Conservation (phyloP, 2,113 vertebrate genomes). For the Pomatostomus ruficeps region DNA sequence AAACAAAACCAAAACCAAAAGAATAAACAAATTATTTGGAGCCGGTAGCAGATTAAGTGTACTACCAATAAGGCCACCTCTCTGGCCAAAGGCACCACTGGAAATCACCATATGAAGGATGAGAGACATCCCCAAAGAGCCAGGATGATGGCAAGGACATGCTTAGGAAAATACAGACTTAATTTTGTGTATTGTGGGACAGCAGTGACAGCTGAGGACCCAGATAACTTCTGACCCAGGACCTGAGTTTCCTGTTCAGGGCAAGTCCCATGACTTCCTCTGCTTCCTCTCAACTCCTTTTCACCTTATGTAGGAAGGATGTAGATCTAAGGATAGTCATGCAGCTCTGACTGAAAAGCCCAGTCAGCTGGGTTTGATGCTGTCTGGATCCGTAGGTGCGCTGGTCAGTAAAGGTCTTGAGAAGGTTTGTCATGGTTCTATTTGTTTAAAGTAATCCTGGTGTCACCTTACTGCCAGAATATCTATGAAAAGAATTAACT, state of each 20-base stretch:
- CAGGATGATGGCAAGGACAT: neutral
- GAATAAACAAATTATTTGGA: neutral
- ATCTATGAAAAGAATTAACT: neutral
- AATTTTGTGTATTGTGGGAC: neutral
- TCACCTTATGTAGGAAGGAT: neutral
- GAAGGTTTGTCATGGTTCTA: accelerated
- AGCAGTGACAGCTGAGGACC: neutral
- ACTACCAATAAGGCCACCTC: neutral
- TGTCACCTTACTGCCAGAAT: neutral
- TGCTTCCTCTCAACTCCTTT: neutral
- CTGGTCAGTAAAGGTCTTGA: neutral
- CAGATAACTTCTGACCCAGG: neutral
- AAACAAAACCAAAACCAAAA: neutral
- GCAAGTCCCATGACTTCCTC: neutral
- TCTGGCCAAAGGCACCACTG: neutral
- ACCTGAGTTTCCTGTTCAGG: neutral
- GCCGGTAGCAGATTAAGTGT: neutral
- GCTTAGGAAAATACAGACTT: neutral
- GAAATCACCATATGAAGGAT: neutral
- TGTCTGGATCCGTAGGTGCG: neutral
- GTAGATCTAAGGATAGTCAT: neutral
- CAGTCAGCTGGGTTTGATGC: neutral
- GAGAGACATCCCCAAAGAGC: neutral
- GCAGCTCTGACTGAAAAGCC: neutral
- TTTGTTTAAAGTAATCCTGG: neutral